phyloP scores from a whole-genome alignment of 1,140 invertebrate genomes.

The Conopomorpha cramerella region DNA sequence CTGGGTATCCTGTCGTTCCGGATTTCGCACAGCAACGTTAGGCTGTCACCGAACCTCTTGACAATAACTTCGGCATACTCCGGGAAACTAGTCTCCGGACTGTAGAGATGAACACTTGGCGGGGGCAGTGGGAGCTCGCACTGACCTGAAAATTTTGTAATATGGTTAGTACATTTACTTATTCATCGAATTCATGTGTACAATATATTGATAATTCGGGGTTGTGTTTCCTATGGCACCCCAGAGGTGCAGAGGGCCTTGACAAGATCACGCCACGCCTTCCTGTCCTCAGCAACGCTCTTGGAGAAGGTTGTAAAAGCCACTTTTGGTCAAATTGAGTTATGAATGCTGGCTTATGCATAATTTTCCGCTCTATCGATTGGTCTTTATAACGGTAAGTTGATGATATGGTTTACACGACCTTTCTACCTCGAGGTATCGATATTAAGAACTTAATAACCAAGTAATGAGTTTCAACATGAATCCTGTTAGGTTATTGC shows the following conservation, averaged over 20 bases:
- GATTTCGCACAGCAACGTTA: constrained; percentile 33
- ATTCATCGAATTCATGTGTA: neutral
- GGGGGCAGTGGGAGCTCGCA: constrained; percentile 15
- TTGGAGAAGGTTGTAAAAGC: no score
- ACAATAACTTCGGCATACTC: constrained; percentile 39
- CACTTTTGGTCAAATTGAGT: no score
- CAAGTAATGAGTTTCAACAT: no score
- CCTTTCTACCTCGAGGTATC: no score
- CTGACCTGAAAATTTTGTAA: constrained; percentile 14
- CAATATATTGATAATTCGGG: neutral
- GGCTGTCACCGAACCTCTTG: constrained; percentile 22
- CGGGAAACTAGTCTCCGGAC: constrained; percentile 24
- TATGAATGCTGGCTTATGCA: no score
- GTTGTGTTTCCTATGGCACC: neutral
- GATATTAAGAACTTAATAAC: no score
- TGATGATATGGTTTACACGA: no score
- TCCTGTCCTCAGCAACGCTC: no score
- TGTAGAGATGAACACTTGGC: constrained; percentile 25
- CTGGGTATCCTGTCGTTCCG: constrained; percentile 15
- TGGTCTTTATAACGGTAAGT: no score
- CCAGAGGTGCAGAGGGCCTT: neutral
- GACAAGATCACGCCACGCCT: no score
- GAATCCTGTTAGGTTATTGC: no score
- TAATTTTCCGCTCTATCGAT: no score
- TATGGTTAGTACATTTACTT: neutral